Evolutionary conservation across 1,140 invertebrate genomes (phyloP), one percentile per base, ranked within the genome.

Genomic region (Drosophila funebris): DNA sequence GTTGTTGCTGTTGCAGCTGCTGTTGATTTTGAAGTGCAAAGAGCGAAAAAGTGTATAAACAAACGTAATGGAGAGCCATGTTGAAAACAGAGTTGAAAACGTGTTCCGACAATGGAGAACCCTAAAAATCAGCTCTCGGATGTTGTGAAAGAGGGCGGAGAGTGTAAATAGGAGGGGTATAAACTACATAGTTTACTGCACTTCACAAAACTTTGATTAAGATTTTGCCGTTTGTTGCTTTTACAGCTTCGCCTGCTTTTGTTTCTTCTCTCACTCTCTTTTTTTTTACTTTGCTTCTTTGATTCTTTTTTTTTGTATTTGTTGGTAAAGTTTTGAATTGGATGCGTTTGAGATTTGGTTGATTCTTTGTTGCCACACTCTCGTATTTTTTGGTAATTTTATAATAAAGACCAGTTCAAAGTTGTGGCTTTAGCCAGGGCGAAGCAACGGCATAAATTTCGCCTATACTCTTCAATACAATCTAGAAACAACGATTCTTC

Each of bases 121-220:
- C 78, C 78, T 75, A 46, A 67, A 80, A 80, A 80, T 73, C 78
- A 67, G 77, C 79, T 78, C 60, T 53, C 41, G n/a, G 73, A 41
- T 31, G 27, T 61, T 33, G 7, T 29, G 11, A 16, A 33, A 14
- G 31, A 2, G 6, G 63, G 20, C 20, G 37, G 53, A 5, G 46
- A 14, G 9, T 3, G 14, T 5, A 13, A n/a, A 11, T 11, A 6
- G 11, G 20, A 22, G 6, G 9, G 1, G 44, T 74, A 85, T 74
- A 78, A 78, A 82, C 82, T 82, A 88, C 75, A 83, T 82, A 87
- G 78, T 88, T 87, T 88, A 88, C 83, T 88, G 82, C 78, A 87
- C 82, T 87, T 88, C 63, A 73, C 82, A 63, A 83, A 87, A 87
- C 83, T 87, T 87, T 87, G 83, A 87, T 87, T 87, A 87, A 87